Conservation (phyloP, 2,797 vertebrate genomes). For the Chrysocyon brachyurus region DNA sequence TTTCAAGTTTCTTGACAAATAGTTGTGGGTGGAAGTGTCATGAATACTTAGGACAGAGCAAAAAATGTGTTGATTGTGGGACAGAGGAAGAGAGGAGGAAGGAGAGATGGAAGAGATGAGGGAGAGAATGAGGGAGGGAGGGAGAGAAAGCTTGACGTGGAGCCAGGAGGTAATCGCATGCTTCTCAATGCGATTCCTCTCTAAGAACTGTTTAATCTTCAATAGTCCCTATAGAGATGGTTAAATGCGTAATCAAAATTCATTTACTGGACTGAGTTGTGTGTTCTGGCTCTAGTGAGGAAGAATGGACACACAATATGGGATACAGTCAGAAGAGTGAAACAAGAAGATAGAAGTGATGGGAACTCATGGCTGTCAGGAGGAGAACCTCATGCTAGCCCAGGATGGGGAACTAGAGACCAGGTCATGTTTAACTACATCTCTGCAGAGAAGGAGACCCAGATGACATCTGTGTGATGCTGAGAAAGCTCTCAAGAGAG, state of each 20-base stretch:
- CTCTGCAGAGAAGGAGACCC: not conserved
- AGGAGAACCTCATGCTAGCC: not conserved
- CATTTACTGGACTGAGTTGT: not conserved
- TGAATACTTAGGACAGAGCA: conserved; percentile 16
- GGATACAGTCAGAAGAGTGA: not conserved
- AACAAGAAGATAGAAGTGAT: not conserved
- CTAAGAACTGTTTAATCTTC: conserved; percentile 8
- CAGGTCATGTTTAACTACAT: not conserved
- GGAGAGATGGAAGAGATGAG: not conserved
- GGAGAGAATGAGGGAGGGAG: not conserved
- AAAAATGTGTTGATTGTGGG: not conserved
- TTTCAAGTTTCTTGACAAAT: conserved; percentile 23
- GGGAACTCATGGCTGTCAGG: not conserved
- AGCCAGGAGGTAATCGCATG: not conserved
- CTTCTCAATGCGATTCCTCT: not conserved
- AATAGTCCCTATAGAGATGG: not conserved
- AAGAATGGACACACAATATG: not conserved
- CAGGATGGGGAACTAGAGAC: not conserved
- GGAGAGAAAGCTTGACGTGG: not conserved
- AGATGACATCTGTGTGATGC: not conserved
- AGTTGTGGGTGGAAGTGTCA: not conserved
- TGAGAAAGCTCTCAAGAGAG: conserved; percentile 30
- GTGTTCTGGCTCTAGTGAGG: not conserved
- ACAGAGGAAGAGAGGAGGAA: not conserved
- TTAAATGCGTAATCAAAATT: not conserved